These are phyloP conservation scores for Chlorops oryzae DNA, from an alignment of 1,140 invertebrate genomes.

Conservation along the genomic window DNA sequence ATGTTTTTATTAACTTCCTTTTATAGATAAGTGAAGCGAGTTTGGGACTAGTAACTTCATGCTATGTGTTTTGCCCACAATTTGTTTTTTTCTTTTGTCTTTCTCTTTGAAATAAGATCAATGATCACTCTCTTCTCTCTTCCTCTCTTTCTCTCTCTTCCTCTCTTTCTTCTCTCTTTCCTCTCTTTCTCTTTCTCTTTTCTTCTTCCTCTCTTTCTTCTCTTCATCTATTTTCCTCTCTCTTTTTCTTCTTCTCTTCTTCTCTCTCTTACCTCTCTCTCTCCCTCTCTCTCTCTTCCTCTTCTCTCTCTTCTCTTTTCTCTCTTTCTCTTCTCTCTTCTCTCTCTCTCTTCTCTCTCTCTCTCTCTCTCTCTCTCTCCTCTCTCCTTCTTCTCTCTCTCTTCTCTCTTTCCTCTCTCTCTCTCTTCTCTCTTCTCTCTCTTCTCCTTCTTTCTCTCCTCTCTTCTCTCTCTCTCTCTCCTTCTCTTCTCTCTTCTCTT, in stretches of 20 bases:
- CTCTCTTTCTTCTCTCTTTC: conserved; percentile 27
- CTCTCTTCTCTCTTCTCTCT: conserved; percentile 15
- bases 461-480: conserved; percentile 4
- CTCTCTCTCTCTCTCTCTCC: conserved; percentile 14
- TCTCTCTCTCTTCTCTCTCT: conserved; percentile 21
- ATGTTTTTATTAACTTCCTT: no score
- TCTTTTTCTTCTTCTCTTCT: no score
- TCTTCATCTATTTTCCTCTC: no score
- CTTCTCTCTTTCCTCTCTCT: conserved; percentile 10
- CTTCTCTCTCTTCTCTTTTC: conserved; percentile 1
- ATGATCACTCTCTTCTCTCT: no score
- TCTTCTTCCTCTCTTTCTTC: no score
- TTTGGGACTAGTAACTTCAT: no score
- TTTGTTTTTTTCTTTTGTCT: no score
- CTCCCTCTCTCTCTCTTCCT: no score
- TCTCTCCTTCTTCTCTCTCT: conserved; percentile 12
- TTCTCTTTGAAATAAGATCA: no score
- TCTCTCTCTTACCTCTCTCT: no score
- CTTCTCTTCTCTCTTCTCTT: conserved; percentile 9
- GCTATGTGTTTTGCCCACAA: no score
- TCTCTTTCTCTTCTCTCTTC: conserved; percentile 21
- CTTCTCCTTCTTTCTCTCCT: conserved; percentile 20
- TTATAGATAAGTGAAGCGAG: no score
- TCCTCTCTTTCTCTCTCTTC: conserved; percentile 8
- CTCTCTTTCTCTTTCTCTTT: conserved; percentile 32